phyloP scores from a whole-genome alignment of 2,797 vertebrate genomes.

The Cephalopachus bancanus region DNA sequence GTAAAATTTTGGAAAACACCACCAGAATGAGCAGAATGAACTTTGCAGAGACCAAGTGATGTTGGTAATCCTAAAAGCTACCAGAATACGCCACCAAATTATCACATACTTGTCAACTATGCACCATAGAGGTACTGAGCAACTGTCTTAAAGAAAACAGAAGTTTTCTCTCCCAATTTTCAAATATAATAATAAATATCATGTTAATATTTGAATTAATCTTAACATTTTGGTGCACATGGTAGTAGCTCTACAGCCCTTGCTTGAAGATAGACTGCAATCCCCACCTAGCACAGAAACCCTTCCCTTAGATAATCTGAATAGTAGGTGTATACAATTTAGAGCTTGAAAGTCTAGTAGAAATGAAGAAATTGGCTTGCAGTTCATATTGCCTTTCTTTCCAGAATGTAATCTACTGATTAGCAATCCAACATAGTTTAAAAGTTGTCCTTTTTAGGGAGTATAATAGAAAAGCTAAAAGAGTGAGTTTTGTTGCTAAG shows the following conservation, averaged over 20 bases:
- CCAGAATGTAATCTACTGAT: neutral
- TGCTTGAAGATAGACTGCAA: neutral
- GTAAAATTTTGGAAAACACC: neutral
- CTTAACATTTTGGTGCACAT: neutral
- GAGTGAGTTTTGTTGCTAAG: neutral
- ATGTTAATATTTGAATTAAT: neutral
- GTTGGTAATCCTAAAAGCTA: conserved; percentile 7
- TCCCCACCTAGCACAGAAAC: neutral
- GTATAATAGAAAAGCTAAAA: neutral
- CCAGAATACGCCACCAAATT: neutral
- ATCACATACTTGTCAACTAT: neutral
- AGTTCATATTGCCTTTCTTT: neutral
- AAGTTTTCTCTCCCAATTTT: neutral
- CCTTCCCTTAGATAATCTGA: neutral
- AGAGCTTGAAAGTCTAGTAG: neutral
- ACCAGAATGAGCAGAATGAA: neutral
- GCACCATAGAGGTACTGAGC: neutral
- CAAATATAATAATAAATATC: neutral
- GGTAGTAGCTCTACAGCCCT: neutral
- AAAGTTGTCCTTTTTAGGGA: neutral
- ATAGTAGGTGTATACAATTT: neutral
- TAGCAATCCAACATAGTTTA: conserved; percentile 6
- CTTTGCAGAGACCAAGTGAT: conserved; percentile 9
- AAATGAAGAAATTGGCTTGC: neutral
- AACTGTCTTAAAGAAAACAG: neutral